Conservation (phyloP, 1,140 invertebrate genomes). For the Cydia splendana region DNA sequence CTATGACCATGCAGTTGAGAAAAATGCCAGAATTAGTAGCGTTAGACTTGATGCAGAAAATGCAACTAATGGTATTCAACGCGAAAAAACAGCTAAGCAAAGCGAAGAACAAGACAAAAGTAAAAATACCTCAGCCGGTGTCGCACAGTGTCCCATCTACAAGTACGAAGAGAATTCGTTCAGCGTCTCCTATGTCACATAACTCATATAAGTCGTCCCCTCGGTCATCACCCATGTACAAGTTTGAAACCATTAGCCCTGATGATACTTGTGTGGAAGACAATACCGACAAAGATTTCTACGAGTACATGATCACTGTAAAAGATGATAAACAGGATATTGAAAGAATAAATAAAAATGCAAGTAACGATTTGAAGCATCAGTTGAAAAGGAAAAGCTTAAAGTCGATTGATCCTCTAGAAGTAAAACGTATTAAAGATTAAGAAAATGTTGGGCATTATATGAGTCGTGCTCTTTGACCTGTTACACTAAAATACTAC, state of each 20-base stretch:
- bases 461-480: no score
- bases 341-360: neutral
- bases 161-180: neutral
- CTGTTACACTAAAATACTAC: no score
- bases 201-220: neutral
- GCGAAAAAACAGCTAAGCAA: conserved; percentile 15
- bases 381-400: neutral
- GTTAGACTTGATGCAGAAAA: conserved; percentile 31
- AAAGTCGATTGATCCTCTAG: conserved; percentile 1
- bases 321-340: neutral
- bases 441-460: neutral
- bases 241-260: conserved; percentile 5
- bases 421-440: conserved; percentile 4
- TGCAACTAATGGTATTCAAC: conserved; percentile 25
- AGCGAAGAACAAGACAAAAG: neutral
- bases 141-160: neutral
- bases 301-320: neutral
- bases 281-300: neutral
- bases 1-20: conserved; percentile 22
- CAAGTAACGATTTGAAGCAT: neutral
- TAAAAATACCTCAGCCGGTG: neutral
- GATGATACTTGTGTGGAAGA: neutral
- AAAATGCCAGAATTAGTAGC: conserved; percentile 26
- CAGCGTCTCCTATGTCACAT: neutral
- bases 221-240: neutral